phyloP scores from a whole-genome alignment of 2,113 vertebrate genomes.

The Phrynocephalus versicolor region DNA sequence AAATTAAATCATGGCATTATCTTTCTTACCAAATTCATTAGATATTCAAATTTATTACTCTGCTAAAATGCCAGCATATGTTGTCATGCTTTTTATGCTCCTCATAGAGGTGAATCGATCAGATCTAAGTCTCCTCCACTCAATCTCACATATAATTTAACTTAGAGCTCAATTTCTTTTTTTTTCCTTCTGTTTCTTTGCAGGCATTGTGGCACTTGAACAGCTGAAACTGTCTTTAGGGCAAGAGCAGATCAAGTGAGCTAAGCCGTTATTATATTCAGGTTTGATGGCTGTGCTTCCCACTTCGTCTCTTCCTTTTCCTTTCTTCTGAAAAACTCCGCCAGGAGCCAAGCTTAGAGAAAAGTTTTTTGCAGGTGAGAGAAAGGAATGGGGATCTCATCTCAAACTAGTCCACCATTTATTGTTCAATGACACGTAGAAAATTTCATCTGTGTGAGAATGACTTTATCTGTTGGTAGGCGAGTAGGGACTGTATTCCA shows the following conservation, averaged over 20 bases:
- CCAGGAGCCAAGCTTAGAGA: not conserved
- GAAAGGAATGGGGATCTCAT: not conserved
- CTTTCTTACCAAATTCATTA: not conserved
- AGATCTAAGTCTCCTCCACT: not conserved
- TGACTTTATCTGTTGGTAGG: not conserved
- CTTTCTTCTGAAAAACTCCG: slow-evolving; percentile 31
- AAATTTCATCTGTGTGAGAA: slow-evolving; percentile 28
- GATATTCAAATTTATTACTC: not conserved
- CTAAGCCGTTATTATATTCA: slow-evolving; percentile 28
- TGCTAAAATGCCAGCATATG: not conserved
- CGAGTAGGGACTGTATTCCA: slow-evolving; percentile 26
- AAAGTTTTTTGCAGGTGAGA: not conserved
- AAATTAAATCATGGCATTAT: not conserved
- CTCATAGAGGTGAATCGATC: not conserved
- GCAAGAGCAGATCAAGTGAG: slow-evolving; percentile 14
- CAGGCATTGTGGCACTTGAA: not conserved
- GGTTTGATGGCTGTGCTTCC: slow-evolving; percentile 35
- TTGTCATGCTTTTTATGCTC: not conserved
- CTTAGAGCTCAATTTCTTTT: not conserved
- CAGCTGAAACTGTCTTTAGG: slow-evolving; percentile 26
- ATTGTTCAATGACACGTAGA: slow-evolving; percentile 27
- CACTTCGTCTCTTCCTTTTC: slow-evolving; percentile 16
- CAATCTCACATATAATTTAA: not conserved
- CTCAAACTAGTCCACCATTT: slow-evolving; percentile 24
- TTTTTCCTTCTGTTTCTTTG: not conserved